Conservation (phyloP, 1,140 invertebrate species). For the Euura lappo region DNA sequence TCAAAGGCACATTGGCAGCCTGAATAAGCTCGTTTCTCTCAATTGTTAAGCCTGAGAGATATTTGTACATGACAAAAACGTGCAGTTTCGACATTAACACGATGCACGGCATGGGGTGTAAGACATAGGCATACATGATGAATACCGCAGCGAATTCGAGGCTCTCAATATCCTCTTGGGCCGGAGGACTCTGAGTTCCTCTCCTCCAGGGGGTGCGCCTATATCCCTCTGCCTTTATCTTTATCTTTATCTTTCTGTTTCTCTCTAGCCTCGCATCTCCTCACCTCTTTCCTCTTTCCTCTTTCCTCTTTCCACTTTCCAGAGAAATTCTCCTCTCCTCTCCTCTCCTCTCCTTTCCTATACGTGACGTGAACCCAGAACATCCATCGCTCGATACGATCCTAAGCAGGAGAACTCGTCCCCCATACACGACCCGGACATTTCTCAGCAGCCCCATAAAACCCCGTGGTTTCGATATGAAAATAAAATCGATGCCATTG, state of each 20-base stretch:
- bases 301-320: background rate
- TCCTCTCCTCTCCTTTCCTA: background rate
- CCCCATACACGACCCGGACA: background rate
- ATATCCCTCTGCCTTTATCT: background rate
- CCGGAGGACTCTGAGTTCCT: background rate
- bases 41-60: no score
- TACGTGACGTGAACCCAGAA: conserved; percentile 1
- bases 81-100: background rate
- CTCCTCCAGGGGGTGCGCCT: conserved; percentile 14
- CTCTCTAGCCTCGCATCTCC: conserved; percentile 9
- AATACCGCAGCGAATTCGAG: background rate
- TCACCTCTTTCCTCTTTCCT: conserved; percentile 13
- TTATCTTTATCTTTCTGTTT: conserved; percentile 11
- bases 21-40: no score
- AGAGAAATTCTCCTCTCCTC: background rate
- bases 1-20: no score
- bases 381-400: conserved; percentile 6
- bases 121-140: background rate
- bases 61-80: background rate
- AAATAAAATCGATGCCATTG: conserved; percentile 5
- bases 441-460: background rate
- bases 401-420: background rate
- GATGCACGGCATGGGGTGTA: no score
- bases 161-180: conserved; percentile 6
- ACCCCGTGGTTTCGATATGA: background rate